Percentiles rank a stretch among this genome's conserved stretches.
Evolutionary conservation across 2,113 vertebrate species (phyloP).

Genomic region (Eulemur rufifrons): DNA sequence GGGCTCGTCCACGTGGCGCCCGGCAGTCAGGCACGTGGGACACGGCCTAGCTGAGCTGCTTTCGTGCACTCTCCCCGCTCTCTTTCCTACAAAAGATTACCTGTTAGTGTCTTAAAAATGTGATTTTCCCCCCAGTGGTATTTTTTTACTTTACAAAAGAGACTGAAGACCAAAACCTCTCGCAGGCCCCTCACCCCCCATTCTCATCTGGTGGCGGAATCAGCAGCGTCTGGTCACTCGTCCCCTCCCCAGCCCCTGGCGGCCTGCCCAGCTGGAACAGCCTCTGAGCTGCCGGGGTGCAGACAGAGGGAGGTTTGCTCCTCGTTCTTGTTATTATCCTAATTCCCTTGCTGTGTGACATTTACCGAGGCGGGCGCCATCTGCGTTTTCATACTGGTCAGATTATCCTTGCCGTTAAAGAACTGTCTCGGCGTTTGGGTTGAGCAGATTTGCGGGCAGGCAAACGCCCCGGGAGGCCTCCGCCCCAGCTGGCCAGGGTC

Average conservation of each 20-base stretch:
- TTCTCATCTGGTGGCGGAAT: not conserved
- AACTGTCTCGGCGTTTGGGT: slow-evolving; percentile 30
- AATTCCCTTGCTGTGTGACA: slow-evolving; percentile 57
- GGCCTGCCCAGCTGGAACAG: not conserved
- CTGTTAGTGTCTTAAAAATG: not conserved
- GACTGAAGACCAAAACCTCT: not conserved
- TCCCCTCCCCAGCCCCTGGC: not conserved
- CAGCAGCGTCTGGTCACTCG: not conserved
- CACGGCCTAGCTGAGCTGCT: too few species aligned
- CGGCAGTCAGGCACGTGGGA: too few species aligned
- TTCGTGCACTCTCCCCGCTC: not conserved
- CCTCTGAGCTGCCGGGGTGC: not conserved
- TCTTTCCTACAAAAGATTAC: not conserved
- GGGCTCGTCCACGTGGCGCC: too few species aligned
- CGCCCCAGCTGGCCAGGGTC: not conserved
- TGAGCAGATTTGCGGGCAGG: slow-evolving; percentile 38
- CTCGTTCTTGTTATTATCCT: not conserved
- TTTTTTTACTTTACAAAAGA: not conserved
- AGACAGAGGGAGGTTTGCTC: slow-evolving; percentile 3
- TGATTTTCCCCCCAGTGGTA: not conserved
- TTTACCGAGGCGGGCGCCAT: slow-evolving; percentile 55
- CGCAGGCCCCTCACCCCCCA: not conserved
- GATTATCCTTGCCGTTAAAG: slow-evolving; percentile 65
- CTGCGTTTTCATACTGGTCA: slow-evolving; percentile 58
- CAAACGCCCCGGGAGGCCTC: not conserved